A percentile compares a stretch with the other conserved stretches of the same genome.
These are phyloP conservation scores for Aptenodytes forsteri DNA, from an alignment of 2,113 vertebrate species.

Conservation along the genomic window DNA sequence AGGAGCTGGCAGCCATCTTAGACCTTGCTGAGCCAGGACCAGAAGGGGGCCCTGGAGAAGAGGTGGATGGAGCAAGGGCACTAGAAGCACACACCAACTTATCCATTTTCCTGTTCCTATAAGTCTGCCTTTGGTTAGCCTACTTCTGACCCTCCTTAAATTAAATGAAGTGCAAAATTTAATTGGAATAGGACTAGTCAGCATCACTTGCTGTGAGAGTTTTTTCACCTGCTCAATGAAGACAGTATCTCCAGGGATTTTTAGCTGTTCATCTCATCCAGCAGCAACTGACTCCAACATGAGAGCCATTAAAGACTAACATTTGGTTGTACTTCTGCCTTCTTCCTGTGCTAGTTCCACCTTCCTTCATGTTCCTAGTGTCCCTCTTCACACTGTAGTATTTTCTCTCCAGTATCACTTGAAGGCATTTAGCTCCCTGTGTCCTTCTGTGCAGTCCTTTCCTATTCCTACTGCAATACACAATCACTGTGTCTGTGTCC, in stretches of 20 bases:
- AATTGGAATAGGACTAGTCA: not conserved
- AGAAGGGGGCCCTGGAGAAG: not conserved
- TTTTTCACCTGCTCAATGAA: not conserved
- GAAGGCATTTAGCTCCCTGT: not conserved
- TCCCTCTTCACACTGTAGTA: not conserved
- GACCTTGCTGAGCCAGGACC: not conserved
- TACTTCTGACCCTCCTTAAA: not conserved
- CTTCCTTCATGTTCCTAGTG: not conserved
- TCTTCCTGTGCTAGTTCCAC: not conserved
- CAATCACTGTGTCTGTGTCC: not conserved
- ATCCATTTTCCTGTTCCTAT: fast-evolving
- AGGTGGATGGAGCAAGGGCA: not conserved
- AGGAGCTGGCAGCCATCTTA: conserved; percentile 7
- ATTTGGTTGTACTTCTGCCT: not conserved
- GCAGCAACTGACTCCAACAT: not conserved
- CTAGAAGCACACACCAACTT: not conserved
- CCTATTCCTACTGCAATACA: not conserved
- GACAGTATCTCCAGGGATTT: not conserved
- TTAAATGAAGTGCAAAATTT: not conserved
- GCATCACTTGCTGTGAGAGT: not conserved
- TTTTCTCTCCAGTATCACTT: not conserved
- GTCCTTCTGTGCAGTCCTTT: not conserved
- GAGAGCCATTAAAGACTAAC: not conserved
- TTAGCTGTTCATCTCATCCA: not conserved
- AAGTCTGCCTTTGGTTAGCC: not conserved